phyloP scores from a whole-genome alignment of 23 tunicate genomes.

The Halocynthia aurantium region DNA sequence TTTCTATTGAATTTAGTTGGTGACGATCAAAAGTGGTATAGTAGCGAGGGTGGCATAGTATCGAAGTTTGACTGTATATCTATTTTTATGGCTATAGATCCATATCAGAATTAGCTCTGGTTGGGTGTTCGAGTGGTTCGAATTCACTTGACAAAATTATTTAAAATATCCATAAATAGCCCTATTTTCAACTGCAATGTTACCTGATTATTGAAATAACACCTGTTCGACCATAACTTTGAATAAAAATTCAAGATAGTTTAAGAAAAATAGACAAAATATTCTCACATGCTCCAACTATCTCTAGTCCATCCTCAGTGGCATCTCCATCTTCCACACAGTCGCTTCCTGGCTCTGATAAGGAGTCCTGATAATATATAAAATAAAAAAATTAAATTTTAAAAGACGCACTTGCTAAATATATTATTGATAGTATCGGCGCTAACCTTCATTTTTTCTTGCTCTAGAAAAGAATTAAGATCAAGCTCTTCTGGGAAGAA shows the following conservation, averaged over 20 bases:
- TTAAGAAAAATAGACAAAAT: background rate
- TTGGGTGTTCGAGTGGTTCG: too few species aligned
- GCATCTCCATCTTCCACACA: conserved; percentile 5
- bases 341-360: conserved; percentile 1
- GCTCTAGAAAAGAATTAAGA: conserved; percentile 56
- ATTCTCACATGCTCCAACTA: background rate
- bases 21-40: too few species aligned
- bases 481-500: conserved; percentile 65
- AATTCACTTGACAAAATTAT: too few species aligned
- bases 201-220: too few species aligned
- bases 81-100: too few species aligned
- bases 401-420: background rate
- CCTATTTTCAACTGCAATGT: too few species aligned
- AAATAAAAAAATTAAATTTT: background rate
- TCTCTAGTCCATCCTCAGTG: background rate
- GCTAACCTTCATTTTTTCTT: conserved; percentile 12
- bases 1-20: too few species aligned
- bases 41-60: too few species aligned
- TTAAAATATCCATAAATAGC: too few species aligned
- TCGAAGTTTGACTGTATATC: too few species aligned
- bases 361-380: background rate
- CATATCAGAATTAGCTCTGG: too few species aligned
- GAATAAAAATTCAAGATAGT: background rate
- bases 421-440: background rate
- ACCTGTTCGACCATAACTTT: too few species aligned